A percentile compares a stretch with the other conserved stretches of the same genome.
phyloP scores from a whole-genome alignment of 2,113 vertebrate genomes.

The Stomatorhinus ivindoensis region DNA sequence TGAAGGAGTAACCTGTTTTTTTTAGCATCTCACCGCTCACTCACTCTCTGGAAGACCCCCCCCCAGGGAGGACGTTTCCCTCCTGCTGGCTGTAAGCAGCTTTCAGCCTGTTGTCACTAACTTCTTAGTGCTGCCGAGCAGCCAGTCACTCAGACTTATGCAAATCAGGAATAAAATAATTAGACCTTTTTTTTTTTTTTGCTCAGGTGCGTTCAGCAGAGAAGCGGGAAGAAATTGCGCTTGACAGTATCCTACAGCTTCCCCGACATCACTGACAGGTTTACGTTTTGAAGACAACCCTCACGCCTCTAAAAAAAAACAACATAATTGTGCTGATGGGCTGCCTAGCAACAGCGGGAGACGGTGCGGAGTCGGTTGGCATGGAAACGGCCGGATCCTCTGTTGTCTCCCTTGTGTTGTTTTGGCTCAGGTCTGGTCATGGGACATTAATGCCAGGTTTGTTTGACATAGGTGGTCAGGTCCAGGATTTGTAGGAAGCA shows the following conservation, averaged over 20 bases:
- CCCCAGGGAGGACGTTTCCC: not conserved
- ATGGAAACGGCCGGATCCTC: not conserved
- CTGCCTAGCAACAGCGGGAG: slow-evolving; percentile 12
- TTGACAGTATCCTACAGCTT: not conserved
- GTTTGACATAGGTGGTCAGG: not conserved
- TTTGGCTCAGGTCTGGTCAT: not conserved
- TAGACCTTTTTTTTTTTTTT: not conserved
- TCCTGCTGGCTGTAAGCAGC: not conserved
- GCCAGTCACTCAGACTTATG: not conserved
- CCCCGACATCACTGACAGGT: not conserved
- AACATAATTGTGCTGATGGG: not conserved
- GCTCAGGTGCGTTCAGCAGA: not conserved
- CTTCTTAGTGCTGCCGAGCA: not conserved
- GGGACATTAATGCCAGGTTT: not conserved
- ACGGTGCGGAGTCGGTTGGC: not conserved
- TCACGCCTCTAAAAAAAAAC: not conserved
- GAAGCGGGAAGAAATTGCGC: not conserved
- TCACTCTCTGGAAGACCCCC: not conserved
- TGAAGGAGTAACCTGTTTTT: not conserved
- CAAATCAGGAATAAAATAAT: not conserved
- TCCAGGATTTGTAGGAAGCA: not conserved
- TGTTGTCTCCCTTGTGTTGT: not conserved
- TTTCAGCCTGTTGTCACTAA: not conserved
- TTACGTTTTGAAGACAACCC: not conserved
- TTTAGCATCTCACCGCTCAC: not conserved